These are phyloP conservation scores for Gastrophryne carolinensis DNA, from an alignment of 2,797 vertebrate species.

Conservation along the genomic window DNA sequence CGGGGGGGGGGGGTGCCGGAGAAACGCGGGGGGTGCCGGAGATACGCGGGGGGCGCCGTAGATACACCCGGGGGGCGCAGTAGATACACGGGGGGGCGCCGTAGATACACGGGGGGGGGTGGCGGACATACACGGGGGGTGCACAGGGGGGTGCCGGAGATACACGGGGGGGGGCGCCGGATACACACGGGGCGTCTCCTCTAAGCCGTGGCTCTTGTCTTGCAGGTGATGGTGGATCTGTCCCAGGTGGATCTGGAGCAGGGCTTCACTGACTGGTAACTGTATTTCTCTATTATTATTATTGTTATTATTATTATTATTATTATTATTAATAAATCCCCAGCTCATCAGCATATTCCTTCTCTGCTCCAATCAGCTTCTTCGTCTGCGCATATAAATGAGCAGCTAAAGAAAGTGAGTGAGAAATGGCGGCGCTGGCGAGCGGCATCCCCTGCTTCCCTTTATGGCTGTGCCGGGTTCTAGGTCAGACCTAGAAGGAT, in stretches of 20 bases:
- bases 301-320: no score
- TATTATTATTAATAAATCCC: no score
- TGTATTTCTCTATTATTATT: not conserved
- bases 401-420: not conserved
- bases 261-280: conserved; percentile 85
- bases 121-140: no score
- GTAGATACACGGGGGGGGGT: not conserved
- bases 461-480: no score
- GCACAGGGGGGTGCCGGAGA: no score
- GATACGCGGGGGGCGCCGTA: not conserved
- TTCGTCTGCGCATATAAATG: not conserved
- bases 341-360: no score
- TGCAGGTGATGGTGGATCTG: conserved; percentile 84
- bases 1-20: conserved; percentile 77
- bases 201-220: no score
- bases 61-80: not conserved
- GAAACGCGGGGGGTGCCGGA: no score
- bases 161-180: not conserved
- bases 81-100: no score
- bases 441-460: no score
- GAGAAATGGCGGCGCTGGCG: no score
- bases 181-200: not conserved
- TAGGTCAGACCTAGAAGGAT: no score
- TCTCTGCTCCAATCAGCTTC: not conserved
- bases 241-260: conserved; percentile 79